A percentile compares a stretch with the other conserved stretches of the same genome.
phyloP scores from a whole-genome alignment of 30 jellyfish, hydroid and myxozoan species.

The Rhopilema esculentum region DNA sequence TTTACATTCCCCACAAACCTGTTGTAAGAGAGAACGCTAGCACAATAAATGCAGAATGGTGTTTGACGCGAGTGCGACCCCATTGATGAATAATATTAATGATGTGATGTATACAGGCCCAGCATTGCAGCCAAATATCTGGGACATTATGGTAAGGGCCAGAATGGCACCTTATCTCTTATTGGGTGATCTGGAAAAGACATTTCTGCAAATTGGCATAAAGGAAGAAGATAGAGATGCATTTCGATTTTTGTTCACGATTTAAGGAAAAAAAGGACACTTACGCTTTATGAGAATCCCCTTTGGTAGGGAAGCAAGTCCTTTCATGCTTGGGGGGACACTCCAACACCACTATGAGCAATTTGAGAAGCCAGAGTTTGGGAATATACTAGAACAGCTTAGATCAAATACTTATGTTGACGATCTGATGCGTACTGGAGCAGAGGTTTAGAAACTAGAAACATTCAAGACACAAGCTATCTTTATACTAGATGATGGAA shows the following conservation, averaged over 20 bases:
- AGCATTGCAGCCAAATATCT: conserved; percentile 35
- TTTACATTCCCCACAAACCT: neutral
- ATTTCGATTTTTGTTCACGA: neutral
- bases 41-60: neutral
- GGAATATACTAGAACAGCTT: no score
- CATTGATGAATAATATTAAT: no score
- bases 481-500: no score
- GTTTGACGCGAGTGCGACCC: no score
- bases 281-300: neutral
- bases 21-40: neutral
- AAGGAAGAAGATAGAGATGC: conserved; percentile 19
- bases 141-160: conserved; percentile 52
- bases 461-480: no score
- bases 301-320: conserved; percentile 55
- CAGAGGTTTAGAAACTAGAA: no score
- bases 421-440: no score
- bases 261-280: neutral
- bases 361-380: no score
- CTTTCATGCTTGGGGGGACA: conserved; percentile 44
- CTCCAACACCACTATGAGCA: no score
- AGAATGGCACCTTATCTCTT: conserved; percentile 38
- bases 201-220: no score
- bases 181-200: conserved; percentile 19
- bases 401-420: no score
- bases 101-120: conserved; percentile 30